Base-by-base conservation (phyloP, 1,140 invertebrate genomes). In the Drosophila lini region DNA sequence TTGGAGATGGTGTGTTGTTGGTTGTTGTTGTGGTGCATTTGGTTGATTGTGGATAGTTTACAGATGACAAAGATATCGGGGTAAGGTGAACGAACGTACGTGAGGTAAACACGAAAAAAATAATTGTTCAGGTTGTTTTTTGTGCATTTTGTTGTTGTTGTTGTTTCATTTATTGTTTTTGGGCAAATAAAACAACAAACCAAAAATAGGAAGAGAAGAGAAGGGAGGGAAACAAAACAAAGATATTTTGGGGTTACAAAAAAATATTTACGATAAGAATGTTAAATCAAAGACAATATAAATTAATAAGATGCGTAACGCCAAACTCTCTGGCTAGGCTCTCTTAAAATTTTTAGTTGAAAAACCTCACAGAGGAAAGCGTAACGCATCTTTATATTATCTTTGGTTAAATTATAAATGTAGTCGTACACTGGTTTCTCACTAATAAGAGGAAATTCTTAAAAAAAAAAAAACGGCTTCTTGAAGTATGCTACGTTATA, bases 191-290 rank as follows among this genome's bases (percentile, higher is more conserved):
- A 50, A 53, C 68, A 75, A 78, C 63, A 76, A 75, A 67, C 62
- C 64, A 61, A 70, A 80, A 73, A 64, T 73, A 41, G 44, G 44
- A 55, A 70, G 63, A 75, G 60, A 65, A 57, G 64, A 55, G 68
- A 61, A 47, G 48, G 63, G 50, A 50, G 61, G 65, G 63, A 70
- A 64, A 67, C 59, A 71, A 80, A 65, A 77, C 53, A 60, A 34
- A 56, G 11, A 68, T 62, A 86, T 74, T 81, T 60, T 25, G 55
- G 83, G 79, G 47, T 83, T 77, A 89, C 80, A 80, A 61, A 65
- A 80, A 61, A 65, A 65, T 79, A 59, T 77, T 59, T 11, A 59
- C 42, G 45, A 28, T 64, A 56, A 61, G 16, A 40, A 31, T 48
- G n/a, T 41, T 15, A 44, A 60, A 36, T 25, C 47, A 50, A 50